A percentile compares a stretch with the other conserved stretches of the same genome.
Evolutionary conservation across 2,113 vertebrate genomes (phyloP).

Genomic region (Hippocampus abdominalis): DNA sequence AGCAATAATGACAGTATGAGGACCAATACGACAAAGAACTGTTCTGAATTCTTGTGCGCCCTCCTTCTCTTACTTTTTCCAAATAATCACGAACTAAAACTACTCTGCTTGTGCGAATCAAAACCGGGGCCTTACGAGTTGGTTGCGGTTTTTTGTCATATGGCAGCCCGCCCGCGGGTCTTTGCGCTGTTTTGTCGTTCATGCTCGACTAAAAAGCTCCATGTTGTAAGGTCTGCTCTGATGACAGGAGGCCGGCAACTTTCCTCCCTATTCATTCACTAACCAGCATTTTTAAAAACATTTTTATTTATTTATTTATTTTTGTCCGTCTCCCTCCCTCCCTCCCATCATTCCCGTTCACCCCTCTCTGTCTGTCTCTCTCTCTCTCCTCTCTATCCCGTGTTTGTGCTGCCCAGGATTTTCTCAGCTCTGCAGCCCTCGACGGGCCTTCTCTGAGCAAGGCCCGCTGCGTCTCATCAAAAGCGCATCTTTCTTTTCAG

Average conservation of each 20-base stretch:
- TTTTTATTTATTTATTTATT: constrained; percentile 25
- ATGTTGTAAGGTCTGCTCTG: background rate
- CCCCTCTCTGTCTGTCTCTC: background rate
- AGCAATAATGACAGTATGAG: background rate
- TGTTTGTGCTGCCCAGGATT: constrained; percentile 91
- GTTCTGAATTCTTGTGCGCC: constrained; percentile 26
- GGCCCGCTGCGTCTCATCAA: constrained; percentile 99
- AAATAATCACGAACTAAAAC: constrained; percentile 28
- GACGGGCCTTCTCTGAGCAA: constrained; percentile 98
- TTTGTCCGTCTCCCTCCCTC: constrained; percentile 6
- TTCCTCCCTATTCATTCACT: constrained; percentile 55
- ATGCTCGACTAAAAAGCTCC: constrained; percentile 40
- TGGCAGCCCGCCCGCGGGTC: constrained; percentile 4
- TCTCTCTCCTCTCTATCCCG: constrained; percentile 64
- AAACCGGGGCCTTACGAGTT: background rate
- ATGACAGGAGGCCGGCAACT: constrained; percentile 14
- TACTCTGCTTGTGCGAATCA: background rate
- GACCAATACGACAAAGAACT: constrained; percentile 5
- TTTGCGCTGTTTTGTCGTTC: constrained; percentile 1
- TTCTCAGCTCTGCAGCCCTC: constrained; percentile 99
- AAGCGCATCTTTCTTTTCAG: constrained; percentile 99
- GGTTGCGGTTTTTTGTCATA: constrained; percentile 40
- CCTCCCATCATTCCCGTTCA: background rate
- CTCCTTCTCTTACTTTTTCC: constrained; percentile 31
- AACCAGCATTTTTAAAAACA: constrained; percentile 48